Base-by-base conservation (phyloP, 2,888 invertebrate genomes). In the Drosophila anomalata region DNA sequence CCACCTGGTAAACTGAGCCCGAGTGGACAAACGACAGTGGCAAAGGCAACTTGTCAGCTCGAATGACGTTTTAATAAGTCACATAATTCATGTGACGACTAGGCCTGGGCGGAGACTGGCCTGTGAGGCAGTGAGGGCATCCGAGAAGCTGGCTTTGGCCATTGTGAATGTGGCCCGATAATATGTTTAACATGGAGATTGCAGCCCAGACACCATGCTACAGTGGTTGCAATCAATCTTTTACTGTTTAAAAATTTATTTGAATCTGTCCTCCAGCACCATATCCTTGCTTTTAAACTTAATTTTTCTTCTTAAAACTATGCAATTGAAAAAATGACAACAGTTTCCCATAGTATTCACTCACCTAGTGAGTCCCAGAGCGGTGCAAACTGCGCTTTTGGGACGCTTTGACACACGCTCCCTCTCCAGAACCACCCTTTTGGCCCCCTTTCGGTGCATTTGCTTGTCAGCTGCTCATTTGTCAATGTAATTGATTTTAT, bases 41-140 rank as follows among this genome's bases (percentile, higher is more conserved):
- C 82, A 78, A 81, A 81, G 79, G 79, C 83, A 81, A 80, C 84
- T 82, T 87, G 87, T 88, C 87, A 78, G 87, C 79, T 79, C 79
- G 79, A 77, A 87, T 89, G 89, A 89, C 89, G 89, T 89, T 89
- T 89, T 89, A 89, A 89, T 89, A 89, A 89, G 86, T 87, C 87
- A 81, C 89, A 89, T 89, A 89, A 89, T 84, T 89, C 86, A 89
- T 88, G 87, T 76, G 33, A 58, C 62, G 65, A 44, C 68, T 54
- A 62, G 68, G 77, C 42, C 46, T 8, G 22, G 31, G 36, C 14
- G 60, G 58, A 24, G 59, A 62, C 63, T 22, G 22, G 4, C 22
- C 5, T 17, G 17, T 17, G 17, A 56, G 54, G 39, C 44, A 33
- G 39, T 26, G 56, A 14, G 33, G 46, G 47, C 39, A 20, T 2